Percentiles rank a stretch among this genome's conserved stretches.
These are phyloP conservation scores for Pantherophis vulpinus DNA, from an alignment of 2,797 vertebrate species.

Conservation along the genomic window DNA sequence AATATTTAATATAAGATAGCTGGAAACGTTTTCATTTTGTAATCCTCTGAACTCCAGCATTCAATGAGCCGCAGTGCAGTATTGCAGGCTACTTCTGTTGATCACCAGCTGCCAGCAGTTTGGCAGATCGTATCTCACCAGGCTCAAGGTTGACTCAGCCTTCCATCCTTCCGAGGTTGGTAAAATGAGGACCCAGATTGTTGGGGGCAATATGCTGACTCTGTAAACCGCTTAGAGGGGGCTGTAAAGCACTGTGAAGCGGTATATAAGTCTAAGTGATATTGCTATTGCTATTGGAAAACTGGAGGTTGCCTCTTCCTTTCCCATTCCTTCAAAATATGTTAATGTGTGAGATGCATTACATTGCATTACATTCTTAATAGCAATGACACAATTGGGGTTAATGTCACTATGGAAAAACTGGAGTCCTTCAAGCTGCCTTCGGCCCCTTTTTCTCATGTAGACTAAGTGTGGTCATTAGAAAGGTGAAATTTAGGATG, in stretches of 20 bases:
- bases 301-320: neutral
- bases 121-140: too few relatives aligned
- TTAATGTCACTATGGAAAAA: neutral
- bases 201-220: too few relatives aligned
- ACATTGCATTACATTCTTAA: neutral
- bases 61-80: too few relatives aligned
- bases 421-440: neutral
- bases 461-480: neutral
- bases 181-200: too few relatives aligned
- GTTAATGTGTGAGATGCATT: neutral
- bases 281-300: neutral
- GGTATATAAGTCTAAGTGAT: too few relatives aligned
- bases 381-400: neutral
- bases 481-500: neutral
- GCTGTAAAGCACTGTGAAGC: too few relatives aligned
- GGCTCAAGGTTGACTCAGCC: too few relatives aligned
- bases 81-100: too few relatives aligned
- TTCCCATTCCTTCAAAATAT: neutral
- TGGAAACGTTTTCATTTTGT: neutral
- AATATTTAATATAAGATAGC: neutral
- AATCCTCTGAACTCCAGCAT: neutral
- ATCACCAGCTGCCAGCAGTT: too few relatives aligned
- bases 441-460: neutral
- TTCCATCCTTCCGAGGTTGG: too few relatives aligned
- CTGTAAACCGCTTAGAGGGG: too few relatives aligned